phyloP scores from a whole-genome alignment of 2,888 invertebrate genomes.

The Patella pellucida region DNA sequence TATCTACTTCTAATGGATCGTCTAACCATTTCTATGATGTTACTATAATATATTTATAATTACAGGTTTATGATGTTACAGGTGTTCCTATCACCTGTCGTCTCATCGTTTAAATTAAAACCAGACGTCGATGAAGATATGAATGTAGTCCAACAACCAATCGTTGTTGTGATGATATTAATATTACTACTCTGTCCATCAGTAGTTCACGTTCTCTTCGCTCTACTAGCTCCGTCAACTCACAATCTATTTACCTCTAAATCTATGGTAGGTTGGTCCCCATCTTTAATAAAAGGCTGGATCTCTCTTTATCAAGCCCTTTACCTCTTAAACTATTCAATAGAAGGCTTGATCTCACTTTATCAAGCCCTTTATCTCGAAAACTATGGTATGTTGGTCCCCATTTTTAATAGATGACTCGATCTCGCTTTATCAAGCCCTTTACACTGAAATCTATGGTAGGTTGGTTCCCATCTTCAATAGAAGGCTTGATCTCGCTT shows the following conservation, averaged over 20 bases:
- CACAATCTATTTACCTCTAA: slow-evolving; percentile 38
- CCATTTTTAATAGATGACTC: too few species aligned
- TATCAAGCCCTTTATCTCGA: too few species aligned
- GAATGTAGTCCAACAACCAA: slow-evolving; percentile 48
- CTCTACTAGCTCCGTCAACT: slow-evolving; percentile 38
- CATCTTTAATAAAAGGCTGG: not conserved
- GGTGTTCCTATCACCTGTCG: slow-evolving; percentile 56
- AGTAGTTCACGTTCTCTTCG: slow-evolving; percentile 43
- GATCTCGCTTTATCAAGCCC: too few species aligned
- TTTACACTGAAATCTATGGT: too few species aligned
- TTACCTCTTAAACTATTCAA: too few species aligned
- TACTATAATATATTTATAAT: slow-evolving; percentile 27
- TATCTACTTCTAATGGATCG: too few species aligned
- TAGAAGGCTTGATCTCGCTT: too few species aligned
- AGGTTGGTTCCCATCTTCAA: too few species aligned
- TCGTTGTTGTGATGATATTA: slow-evolving; percentile 47
- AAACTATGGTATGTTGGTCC: too few species aligned
- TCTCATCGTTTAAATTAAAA: slow-evolving; percentile 54
- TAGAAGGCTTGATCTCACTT: too few species aligned
- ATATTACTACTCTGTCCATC: slow-evolving; percentile 50
- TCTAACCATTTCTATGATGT: too few species aligned
- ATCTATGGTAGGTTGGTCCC: slow-evolving; percentile 46
- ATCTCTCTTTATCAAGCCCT: not conserved
- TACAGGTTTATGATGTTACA: slow-evolving; percentile 62
- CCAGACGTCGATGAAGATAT: slow-evolving; percentile 43